A percentile compares a stretch with the other conserved stretches of the same genome.
phyloP scores from a whole-genome alignment of 2,888 invertebrate genomes.

The Bibio marci region DNA sequence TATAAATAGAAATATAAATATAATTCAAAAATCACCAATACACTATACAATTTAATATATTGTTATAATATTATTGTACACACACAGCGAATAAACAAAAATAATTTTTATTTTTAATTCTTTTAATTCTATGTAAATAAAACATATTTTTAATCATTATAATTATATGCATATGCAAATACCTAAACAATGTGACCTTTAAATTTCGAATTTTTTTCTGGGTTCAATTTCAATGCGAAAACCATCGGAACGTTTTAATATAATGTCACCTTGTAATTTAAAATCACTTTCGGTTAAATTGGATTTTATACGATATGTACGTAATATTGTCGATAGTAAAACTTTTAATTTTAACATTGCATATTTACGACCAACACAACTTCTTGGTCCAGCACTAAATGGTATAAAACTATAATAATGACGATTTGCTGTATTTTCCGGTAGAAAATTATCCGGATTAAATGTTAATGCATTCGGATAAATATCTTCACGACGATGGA shows the following conservation, averaged over 20 bases:
- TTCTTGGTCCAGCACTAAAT: slow-evolving; percentile 61
- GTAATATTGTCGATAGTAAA: slow-evolving; percentile 37
- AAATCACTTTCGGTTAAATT: slow-evolving; percentile 45
- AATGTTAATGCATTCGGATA: slow-evolving; percentile 54
- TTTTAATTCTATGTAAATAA: too few relatives aligned
- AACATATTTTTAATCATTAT: too few relatives aligned
- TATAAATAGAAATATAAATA: too few relatives aligned
- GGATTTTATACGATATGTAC: slow-evolving; percentile 46
- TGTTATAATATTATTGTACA: too few relatives aligned
- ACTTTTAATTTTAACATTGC: slow-evolving; percentile 52
- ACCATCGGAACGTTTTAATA: slow-evolving; percentile 54
- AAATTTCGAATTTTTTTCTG: slow-evolving; percentile 24
- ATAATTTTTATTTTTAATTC: too few relatives aligned
- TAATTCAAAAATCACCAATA: too few relatives aligned
- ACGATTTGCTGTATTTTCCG: slow-evolving; percentile 53
- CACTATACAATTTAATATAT: too few relatives aligned
- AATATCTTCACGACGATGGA: slow-evolving; percentile 47
- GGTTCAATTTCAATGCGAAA: slow-evolving; percentile 51
- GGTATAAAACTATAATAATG: slow-evolving; percentile 68
- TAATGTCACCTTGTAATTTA: slow-evolving; percentile 52
- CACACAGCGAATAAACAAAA: too few relatives aligned
- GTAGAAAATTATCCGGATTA: slow-evolving; percentile 64
- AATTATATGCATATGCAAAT: too few relatives aligned
- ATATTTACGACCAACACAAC: slow-evolving; percentile 45
- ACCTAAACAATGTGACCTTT: too few relatives aligned